Evolutionary conservation across 1,140 invertebrate genomes (phyloP).

Genomic region (Ganaspis sp.): DNA sequence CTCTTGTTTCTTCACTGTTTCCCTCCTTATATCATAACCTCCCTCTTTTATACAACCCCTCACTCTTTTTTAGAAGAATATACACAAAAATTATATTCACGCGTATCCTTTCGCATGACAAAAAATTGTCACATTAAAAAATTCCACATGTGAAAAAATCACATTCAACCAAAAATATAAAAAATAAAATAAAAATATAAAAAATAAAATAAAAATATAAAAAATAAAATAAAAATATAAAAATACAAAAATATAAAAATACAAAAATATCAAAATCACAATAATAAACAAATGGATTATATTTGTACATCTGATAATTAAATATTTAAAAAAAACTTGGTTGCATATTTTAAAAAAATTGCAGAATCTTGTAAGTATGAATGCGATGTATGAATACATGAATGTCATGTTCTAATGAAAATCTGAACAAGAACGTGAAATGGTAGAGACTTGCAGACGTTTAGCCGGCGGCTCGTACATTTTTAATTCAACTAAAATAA

Average conservation of each 20-base stretch:
- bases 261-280: too few species aligned
- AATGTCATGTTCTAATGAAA: background rate
- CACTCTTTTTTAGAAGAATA: background rate
- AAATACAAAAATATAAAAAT: too few species aligned
- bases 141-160: too few species aligned
- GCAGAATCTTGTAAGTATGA: too few species aligned
- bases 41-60: slow-evolving; percentile 31
- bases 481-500: slow-evolving; percentile 75
- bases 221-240: too few species aligned
- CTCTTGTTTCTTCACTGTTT: slow-evolving; percentile 44
- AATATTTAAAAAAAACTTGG: background rate
- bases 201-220: too few species aligned
- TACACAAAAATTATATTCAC: background rate
- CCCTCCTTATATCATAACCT: slow-evolving; percentile 35
- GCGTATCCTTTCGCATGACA: too few species aligned
- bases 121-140: too few species aligned
- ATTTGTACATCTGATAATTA: too few species aligned
- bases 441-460: slow-evolving; percentile 26
- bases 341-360: background rate
- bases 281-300: too few species aligned
- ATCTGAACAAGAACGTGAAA: slow-evolving; percentile 48
- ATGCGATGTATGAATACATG: background rate
- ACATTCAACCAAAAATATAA: too few species aligned
- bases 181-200: too few species aligned
- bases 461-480: slow-evolving; percentile 49